These are phyloP conservation scores for Siniperca scherzeri DNA, from an alignment of 2,797 vertebrate genomes.

Conservation along the genomic window DNA sequence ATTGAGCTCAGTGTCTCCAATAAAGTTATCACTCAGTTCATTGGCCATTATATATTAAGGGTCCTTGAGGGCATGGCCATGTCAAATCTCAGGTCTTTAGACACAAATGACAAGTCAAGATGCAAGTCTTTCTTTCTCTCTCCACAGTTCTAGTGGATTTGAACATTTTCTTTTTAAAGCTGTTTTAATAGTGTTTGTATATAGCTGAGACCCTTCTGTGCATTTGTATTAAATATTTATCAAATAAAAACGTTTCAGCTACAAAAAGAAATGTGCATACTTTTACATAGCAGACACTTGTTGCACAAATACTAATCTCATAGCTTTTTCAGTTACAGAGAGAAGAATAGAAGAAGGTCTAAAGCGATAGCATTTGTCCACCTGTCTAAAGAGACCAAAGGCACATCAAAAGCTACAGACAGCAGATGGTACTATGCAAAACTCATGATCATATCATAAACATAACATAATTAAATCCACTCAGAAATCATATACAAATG, in stretches of 20 bases:
- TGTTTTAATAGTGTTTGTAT: not conserved
- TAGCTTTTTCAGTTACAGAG: not conserved
- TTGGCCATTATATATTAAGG: not conserved
- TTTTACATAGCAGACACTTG: not conserved
- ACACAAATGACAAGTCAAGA: not conserved
- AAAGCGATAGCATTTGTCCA: too few species aligned
- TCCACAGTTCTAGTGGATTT: not conserved
- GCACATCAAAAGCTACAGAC: too few species aligned
- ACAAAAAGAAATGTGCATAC: not conserved
- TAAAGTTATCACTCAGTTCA: not conserved
- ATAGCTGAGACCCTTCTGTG: not conserved
- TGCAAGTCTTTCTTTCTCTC: not conserved
- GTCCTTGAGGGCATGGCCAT: not conserved
- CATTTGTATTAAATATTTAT: not conserved
- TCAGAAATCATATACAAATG: too few species aligned
- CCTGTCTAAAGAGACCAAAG: too few species aligned
- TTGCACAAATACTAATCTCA: not conserved
- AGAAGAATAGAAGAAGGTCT: not conserved
- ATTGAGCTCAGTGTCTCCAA: conserved; percentile 6
- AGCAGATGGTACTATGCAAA: too few species aligned
- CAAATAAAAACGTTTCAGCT: not conserved
- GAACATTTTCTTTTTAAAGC: not conserved
- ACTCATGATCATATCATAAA: too few species aligned
- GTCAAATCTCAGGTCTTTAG: not conserved
- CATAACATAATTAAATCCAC: too few species aligned